Conservation (phyloP, 2,888 invertebrate species). For the Microplitis deprimator region DNA sequence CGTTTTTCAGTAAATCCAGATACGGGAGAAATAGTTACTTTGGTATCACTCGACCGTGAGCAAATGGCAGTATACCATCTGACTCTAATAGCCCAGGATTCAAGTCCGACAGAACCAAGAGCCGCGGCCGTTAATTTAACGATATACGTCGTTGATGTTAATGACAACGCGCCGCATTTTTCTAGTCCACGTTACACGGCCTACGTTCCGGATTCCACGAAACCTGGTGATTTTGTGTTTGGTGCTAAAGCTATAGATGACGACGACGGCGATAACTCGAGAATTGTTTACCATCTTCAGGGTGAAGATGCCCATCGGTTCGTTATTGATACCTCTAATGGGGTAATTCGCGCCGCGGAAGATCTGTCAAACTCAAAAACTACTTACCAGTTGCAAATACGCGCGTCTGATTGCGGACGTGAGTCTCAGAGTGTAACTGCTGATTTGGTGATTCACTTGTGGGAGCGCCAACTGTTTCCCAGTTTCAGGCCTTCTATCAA, state of each 20-base stretch:
- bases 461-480: constrained; percentile 85
- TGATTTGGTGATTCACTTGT: constrained; percentile 83
- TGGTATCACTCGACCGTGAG: constrained; percentile 84
- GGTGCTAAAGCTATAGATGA: constrained; percentile 90
- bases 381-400: constrained; percentile 81
- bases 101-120: constrained; percentile 87
- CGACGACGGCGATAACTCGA: constrained; percentile 87
- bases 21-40: constrained; percentile 85
- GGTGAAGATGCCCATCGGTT: constrained; percentile 87
- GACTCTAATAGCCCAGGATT: constrained; percentile 90
- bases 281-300: constrained; percentile 83
- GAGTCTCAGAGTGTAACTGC: constrained; percentile 81
- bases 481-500: constrained; percentile 81
- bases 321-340: constrained; percentile 83
- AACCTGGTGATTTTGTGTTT: constrained; percentile 86
- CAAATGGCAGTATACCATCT: constrained; percentile 83
- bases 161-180: constrained; percentile 89
- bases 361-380: constrained; percentile 77
- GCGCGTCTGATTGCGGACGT: constrained; percentile 86
- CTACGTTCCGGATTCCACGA: constrained; percentile 86
- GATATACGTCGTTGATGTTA: constrained; percentile 84
- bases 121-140: constrained; percentile 88
- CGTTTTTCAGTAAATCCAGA: constrained; percentile 85
- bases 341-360: constrained; percentile 86
- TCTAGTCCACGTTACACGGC: constrained; percentile 82